These are phyloP conservation scores for Lepidocolaptes lacrymiger DNA, from an alignment of 2,797 vertebrate genomes.

Conservation along the genomic window DNA sequence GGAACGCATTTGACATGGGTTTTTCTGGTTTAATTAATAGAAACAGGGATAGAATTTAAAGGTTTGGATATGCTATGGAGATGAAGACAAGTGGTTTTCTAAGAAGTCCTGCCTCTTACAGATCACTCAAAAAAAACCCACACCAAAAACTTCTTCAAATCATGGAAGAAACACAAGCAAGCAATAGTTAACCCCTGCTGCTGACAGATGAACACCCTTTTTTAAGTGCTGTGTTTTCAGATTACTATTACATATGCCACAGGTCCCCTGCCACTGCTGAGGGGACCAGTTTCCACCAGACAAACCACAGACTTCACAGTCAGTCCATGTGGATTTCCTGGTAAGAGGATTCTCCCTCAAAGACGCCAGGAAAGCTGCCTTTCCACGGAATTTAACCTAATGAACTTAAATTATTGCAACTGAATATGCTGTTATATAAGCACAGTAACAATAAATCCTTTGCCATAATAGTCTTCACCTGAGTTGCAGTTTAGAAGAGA, in stretches of 20 bases:
- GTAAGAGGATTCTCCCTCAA: background rate
- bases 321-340: background rate
- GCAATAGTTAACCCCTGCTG: rapidly evolving
- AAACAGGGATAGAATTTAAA: background rate
- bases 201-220: background rate
- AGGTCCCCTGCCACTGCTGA: background rate
- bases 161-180: background rate
- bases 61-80: background rate
- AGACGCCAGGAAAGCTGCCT: background rate
- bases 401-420: background rate
- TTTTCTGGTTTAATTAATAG: background rate
- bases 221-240: background rate
- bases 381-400: background rate
- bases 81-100: background rate
- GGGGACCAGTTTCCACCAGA: background rate
- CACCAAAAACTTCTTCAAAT: background rate
- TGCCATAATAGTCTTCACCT: background rate
- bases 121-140: background rate
- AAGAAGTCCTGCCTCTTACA: background rate
- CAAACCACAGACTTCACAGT: background rate
- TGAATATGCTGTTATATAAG: background rate
- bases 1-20: background rate
- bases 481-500: background rate
- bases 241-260: rapidly evolving
- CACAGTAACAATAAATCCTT: background rate